phyloP scores from a whole-genome alignment of 1,140 invertebrate genomes.

The Rhagoletis pomonella region DNA sequence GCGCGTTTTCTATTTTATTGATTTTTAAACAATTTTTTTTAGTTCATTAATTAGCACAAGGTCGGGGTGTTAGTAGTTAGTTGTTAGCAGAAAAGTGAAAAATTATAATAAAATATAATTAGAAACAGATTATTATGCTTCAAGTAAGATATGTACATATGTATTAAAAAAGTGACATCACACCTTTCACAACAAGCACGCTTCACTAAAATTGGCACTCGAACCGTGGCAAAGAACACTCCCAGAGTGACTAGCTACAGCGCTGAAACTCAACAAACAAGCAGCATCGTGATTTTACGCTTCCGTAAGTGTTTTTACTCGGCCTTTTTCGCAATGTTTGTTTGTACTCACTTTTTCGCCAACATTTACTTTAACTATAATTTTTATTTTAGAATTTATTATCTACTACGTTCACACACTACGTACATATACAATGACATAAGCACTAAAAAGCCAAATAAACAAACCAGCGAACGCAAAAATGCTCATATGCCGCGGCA shows the following conservation, averaged over 20 bases:
- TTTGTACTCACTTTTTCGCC: slow-evolving; percentile 14
- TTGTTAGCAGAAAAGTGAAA: background rate
- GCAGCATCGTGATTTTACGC: slow-evolving; percentile 17
- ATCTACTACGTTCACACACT: background rate
- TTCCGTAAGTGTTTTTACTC: slow-evolving; percentile 6
- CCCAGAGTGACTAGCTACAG: background rate
- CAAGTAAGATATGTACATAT: background rate
- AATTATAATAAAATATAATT: background rate
- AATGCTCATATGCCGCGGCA: background rate
- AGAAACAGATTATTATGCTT: background rate
- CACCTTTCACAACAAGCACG: slow-evolving; percentile 49
- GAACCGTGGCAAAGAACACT: slow-evolving; percentile 37
- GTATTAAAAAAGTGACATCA: background rate
- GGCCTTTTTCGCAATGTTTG: background rate
- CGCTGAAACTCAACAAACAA: slow-evolving; percentile 5
- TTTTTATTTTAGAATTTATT: background rate
- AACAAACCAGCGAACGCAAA: background rate
- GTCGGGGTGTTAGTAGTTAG: background rate
- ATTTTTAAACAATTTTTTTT: slow-evolving; percentile 38
- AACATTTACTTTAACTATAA: background rate
- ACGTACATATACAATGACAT: background rate
- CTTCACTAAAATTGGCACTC: background rate
- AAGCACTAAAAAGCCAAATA: background rate
- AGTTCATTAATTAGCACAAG: slow-evolving; percentile 19
- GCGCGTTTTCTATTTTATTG: slow-evolving; percentile 42